These are phyloP conservation scores for Andrena hattorfiana DNA, from an alignment of 2,888 invertebrate genomes.

Conservation along the genomic window DNA sequence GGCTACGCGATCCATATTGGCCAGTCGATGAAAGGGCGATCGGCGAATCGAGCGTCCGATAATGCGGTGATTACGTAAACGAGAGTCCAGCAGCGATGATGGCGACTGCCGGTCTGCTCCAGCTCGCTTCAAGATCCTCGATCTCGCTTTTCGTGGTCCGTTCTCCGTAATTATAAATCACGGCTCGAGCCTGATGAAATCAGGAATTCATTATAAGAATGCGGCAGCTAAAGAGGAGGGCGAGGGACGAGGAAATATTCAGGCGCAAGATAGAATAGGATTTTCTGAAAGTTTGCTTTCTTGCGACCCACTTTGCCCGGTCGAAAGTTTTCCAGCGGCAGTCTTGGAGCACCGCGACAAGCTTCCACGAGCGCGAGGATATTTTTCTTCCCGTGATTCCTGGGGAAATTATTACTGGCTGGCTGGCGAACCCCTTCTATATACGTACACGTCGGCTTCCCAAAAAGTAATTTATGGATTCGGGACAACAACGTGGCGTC, in stretches of 20 bases:
- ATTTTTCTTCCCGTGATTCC: constrained; percentile 64
- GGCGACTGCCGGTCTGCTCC: not conserved
- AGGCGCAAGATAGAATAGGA: constrained; percentile 51
- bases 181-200: constrained; percentile 12
- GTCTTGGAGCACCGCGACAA: constrained; percentile 41
- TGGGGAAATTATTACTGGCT: constrained; percentile 61
- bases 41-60: not conserved
- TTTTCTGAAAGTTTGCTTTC: constrained; percentile 65
- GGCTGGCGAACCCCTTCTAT: constrained; percentile 1
- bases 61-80: constrained; percentile 12
- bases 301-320: constrained; percentile 59
- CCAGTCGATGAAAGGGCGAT: not conserved
- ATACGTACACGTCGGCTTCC: constrained; percentile 33
- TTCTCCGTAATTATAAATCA: constrained; percentile 29
- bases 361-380: constrained; percentile 47
- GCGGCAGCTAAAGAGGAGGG: constrained; percentile 11
- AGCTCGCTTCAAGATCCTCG: not conserved
- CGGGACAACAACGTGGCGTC: constrained; percentile 48
- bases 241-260: not conserved
- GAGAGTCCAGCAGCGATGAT: not conserved
- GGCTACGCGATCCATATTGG: too few species aligned
- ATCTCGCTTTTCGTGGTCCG: not conserved
- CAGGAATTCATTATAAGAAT: constrained; percentile 35
- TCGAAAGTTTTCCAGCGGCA: constrained; percentile 49
- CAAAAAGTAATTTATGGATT: constrained; percentile 65